Evolutionary conservation across 2,797 vertebrate species (phyloP), one percentile per base, ranked within the genome.

Genomic region (Helicolenus hilgendorfi): DNA sequence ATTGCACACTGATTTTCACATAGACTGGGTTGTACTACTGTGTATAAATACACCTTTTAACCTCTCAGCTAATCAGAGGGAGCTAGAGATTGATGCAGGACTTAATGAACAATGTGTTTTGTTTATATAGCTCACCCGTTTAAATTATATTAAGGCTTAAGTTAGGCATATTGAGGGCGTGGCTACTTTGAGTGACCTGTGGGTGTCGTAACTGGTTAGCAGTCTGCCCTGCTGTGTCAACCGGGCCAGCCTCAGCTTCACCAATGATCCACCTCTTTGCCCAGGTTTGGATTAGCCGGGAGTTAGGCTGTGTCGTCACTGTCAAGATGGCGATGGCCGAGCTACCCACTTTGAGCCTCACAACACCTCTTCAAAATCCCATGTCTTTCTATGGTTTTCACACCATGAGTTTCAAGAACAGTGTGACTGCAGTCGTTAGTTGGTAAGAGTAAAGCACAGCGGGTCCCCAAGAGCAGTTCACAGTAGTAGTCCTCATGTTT

Each of bases 21-120:
- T 77, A 24, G 38, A 41, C 64, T n/a, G 11, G 60, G 60, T 35
- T 1, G 3, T 45, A 11, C 29, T 4, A 4, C 26, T 78, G 15
- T 49, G 31, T 63, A 33, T 81, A 53, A 87, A 86, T 59, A 70
- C 77, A 83, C 10, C 11, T 9, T 87, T 77, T 85, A 78, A 81
- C 85, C 68, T 87, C 60, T n/a, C 60, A 55, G 72, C 49, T 53
- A 83, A 88, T 63, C 49, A 79, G 29, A 77, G 60, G 22, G 58
- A 65, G 63, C 2, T 15, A 64, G 58, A 70, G 78, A 86, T 63
- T 80, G 79, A 91, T 88, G 85, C 74, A 65, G 84, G 58, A 77
- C 29, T 72, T 77, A 79, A 77, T 71, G 77, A 85, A 84, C 76
- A 86, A 84, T 71, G 72, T 81, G 74, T 91, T 93, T 90, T 84